Percentiles rank a stretch among this genome's conserved stretches.
phyloP scores from a whole-genome alignment of 23 tunicate species.

The Botrylloides violaceus region DNA sequence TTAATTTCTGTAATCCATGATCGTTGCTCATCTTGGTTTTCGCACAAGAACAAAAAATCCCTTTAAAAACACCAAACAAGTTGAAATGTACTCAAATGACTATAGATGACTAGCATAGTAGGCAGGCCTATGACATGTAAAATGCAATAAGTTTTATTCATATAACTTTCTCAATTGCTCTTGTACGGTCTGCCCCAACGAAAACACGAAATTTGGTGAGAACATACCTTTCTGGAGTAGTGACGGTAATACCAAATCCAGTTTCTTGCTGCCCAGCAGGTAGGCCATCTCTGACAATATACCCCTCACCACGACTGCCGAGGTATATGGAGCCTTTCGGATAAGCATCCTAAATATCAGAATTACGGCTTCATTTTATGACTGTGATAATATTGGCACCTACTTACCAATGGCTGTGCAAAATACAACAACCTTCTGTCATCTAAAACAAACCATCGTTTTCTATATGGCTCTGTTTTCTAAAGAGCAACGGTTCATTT shows the following conservation, averaged over 20 bases:
- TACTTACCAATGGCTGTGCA: conserved; percentile 59
- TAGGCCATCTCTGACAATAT: conserved; percentile 60
- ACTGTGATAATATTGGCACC: neutral
- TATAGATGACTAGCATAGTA: too few species aligned
- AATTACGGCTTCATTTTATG: neutral
- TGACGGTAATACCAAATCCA: conserved; percentile 73
- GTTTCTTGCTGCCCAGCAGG: conserved; percentile 79
- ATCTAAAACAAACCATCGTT: conserved; percentile 80
- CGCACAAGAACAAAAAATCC: conserved; percentile 75
- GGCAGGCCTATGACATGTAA: too few species aligned
- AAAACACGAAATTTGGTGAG: too few species aligned
- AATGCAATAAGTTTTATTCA: too few species aligned
- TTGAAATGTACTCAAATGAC: neutral
- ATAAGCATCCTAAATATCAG: conserved; percentile 46
- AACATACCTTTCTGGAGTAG: conserved; percentile 66
- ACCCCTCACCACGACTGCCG: conserved; percentile 62
- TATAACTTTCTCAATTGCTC: too few species aligned
- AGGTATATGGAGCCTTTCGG: conserved; percentile 72
- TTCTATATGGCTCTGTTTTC: conserved; percentile 87
- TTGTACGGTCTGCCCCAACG: too few species aligned
- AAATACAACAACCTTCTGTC: conserved; percentile 73
- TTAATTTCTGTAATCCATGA: conserved; percentile 71
- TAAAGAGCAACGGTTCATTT: conserved; percentile 14
- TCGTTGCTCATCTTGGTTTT: conserved; percentile 70
- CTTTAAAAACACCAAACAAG: conserved; percentile 30